Evolutionary conservation across 2,888 invertebrate genomes (phyloP).

Genomic region (Drosophila antonietae): DNA sequence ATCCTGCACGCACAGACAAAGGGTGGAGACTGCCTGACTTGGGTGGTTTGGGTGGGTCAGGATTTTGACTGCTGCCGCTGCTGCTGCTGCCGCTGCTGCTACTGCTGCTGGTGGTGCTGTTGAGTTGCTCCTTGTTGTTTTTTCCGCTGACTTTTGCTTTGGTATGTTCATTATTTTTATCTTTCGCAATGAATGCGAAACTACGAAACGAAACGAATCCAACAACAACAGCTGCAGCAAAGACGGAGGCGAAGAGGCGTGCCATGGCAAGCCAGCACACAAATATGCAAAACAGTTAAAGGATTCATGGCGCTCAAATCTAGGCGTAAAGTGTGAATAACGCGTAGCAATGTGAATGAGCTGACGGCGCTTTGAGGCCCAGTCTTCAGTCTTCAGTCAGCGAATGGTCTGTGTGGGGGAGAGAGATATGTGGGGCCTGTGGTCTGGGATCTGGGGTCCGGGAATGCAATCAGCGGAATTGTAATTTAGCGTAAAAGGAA

Average conservation of each 20-base stretch:
- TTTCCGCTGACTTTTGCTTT: constrained; percentile 76
- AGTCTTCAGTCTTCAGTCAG: constrained; percentile 17
- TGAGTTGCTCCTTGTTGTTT: constrained; percentile 56
- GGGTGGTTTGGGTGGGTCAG: constrained; percentile 14
- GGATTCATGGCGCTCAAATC: constrained; percentile 77
- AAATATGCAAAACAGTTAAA: constrained; percentile 79
- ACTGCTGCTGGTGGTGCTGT: constrained; percentile 31
- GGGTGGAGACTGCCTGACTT: not conserved
- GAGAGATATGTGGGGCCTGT: not conserved
- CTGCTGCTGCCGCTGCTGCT: constrained; percentile 39
- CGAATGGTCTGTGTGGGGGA: not conserved
- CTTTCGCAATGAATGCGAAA: constrained; percentile 78
- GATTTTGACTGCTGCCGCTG: constrained; percentile 33
- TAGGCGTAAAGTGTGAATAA: constrained; percentile 80
- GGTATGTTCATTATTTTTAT: constrained; percentile 83
- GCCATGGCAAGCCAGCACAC: constrained; percentile 49
- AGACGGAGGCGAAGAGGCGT: constrained; percentile 1
- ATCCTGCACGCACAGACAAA: constrained; percentile 62
- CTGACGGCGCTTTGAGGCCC: constrained; percentile 62
- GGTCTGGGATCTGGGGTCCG: constrained; percentile 35
- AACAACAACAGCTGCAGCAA: constrained; percentile 48
- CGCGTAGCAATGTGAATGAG: constrained; percentile 74
- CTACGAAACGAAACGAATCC: constrained; percentile 55
- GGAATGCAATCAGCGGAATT: constrained; percentile 84
- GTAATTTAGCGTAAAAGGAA: constrained; percentile 83